Evolutionary conservation across 2,888 invertebrate genomes (phyloP).

Genomic region (Anoncus sp.): DNA sequence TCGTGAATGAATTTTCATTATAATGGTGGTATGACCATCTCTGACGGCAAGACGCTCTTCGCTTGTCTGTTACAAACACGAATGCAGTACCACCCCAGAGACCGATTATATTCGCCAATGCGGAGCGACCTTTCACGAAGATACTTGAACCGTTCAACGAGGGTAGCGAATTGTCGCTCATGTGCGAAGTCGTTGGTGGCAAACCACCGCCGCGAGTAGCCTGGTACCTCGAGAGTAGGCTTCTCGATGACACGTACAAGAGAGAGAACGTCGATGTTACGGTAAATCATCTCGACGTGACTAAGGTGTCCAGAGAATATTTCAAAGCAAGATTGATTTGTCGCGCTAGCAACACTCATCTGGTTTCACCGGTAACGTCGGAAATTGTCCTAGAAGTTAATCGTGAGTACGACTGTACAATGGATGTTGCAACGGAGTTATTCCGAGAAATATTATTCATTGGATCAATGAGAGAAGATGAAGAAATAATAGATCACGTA

Average conservation of each 20-base stretch:
- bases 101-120: constrained; percentile 75
- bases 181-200: constrained; percentile 78
- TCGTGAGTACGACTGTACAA: constrained; percentile 72
- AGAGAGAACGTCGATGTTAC: constrained; percentile 90
- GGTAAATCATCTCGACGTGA: constrained; percentile 90
- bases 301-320: constrained; percentile 88
- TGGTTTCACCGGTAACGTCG: constrained; percentile 87
- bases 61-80: constrained; percentile 51
- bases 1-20: not conserved
- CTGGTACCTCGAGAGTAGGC: constrained; percentile 90
- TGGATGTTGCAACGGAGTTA: not conserved
- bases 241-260: constrained; percentile 89
- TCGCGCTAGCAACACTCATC: constrained; percentile 93
- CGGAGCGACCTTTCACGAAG: constrained; percentile 70
- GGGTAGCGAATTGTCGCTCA: constrained; percentile 74
- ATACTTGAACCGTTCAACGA: constrained; percentile 76
- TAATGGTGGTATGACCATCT: not conserved
- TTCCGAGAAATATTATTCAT: not conserved
- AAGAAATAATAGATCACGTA: constrained; percentile 30
- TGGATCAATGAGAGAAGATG: not conserved
- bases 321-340: constrained; percentile 93
- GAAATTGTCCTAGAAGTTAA: constrained; percentile 78
- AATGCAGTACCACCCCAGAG: constrained; percentile 76
- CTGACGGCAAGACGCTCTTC: not conserved
- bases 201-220: constrained; percentile 91